Evolutionary conservation across 2,113 vertebrate species (phyloP).

Genomic region (Conger conger): DNA sequence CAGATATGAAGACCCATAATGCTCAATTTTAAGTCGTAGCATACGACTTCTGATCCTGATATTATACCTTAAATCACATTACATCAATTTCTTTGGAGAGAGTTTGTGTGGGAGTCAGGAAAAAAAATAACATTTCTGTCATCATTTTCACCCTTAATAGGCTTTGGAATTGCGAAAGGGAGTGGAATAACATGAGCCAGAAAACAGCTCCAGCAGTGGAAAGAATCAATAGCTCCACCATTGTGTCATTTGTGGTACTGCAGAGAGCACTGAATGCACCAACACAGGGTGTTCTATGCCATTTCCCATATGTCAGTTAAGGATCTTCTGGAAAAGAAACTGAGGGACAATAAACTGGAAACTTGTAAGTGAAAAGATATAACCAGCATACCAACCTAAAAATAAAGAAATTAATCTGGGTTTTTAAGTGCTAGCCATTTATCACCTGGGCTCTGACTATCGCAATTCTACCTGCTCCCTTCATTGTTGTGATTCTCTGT

Average conservation of each 20-base stretch:
- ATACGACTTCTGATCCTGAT: not conserved
- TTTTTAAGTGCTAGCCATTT: not conserved
- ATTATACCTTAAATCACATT: not conserved
- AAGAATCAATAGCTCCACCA: slow-evolving; percentile 13
- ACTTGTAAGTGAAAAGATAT: not conserved
- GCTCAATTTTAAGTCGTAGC: not conserved
- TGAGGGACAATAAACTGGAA: not conserved
- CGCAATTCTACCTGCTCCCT: not conserved
- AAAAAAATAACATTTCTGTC: not conserved
- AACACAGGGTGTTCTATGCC: not conserved
- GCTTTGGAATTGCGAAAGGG: not conserved
- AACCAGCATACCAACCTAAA: not conserved
- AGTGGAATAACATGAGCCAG: not conserved
- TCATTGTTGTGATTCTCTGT: not conserved
- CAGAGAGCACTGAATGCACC: not conserved
- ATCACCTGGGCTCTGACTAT: not conserved
- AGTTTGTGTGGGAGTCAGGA: slow-evolving; percentile 3
- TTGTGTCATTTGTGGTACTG: not conserved
- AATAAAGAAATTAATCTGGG: not conserved
- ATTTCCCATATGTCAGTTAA: not conserved
- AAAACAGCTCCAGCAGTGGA: not conserved
- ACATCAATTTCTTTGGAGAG: not conserved
- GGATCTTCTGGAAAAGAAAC: not conserved
- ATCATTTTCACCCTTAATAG: not conserved
- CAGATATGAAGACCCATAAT: not conserved